These are phyloP conservation scores for Heteromormyrus szaboi DNA, from an alignment of 2,797 vertebrate species.

Conservation along the genomic window DNA sequence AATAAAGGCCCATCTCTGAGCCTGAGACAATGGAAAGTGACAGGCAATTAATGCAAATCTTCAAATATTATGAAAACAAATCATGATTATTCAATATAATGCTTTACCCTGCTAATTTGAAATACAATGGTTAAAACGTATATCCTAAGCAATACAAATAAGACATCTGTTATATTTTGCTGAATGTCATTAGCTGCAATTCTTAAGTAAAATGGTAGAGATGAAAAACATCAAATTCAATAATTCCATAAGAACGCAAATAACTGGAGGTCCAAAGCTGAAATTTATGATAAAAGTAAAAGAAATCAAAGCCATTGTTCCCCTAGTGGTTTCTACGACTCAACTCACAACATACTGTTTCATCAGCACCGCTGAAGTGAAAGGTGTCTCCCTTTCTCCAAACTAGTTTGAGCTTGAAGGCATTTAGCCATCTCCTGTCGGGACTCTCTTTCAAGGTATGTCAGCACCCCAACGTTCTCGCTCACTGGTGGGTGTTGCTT, in stretches of 20 bases:
- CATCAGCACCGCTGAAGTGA: slow-evolving; percentile 8
- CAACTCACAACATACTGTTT: background rate
- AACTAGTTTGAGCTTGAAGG: slow-evolving; percentile 36
- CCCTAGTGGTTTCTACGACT: background rate
- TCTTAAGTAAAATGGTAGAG: background rate
- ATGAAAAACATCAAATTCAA: background rate
- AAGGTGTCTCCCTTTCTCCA: slow-evolving; percentile 23
- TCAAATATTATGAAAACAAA: slow-evolving; percentile 7
- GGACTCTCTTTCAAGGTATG: slow-evolving; percentile 49
- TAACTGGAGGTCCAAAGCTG: background rate
- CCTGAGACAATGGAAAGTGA: background rate
- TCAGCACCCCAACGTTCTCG: slow-evolving; percentile 29
- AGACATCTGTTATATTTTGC: background rate
- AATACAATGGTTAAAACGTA: background rate
- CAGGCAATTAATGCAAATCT: background rate
- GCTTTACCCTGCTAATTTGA: background rate
- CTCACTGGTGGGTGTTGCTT: slow-evolving; percentile 32
- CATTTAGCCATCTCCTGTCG: slow-evolving; percentile 43
- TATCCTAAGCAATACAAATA: background rate
- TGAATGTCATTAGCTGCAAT: background rate
- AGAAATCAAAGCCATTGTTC: background rate
- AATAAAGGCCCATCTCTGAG: background rate
- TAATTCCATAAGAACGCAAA: background rate
- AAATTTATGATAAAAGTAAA: background rate
- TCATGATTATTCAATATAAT: slow-evolving; percentile 5